A percentile compares a stretch with the other conserved stretches of the same genome.
Evolutionary conservation across 92 coral and sea anemone species (phyloP).

Genomic region (Palythoa grandis): DNA sequence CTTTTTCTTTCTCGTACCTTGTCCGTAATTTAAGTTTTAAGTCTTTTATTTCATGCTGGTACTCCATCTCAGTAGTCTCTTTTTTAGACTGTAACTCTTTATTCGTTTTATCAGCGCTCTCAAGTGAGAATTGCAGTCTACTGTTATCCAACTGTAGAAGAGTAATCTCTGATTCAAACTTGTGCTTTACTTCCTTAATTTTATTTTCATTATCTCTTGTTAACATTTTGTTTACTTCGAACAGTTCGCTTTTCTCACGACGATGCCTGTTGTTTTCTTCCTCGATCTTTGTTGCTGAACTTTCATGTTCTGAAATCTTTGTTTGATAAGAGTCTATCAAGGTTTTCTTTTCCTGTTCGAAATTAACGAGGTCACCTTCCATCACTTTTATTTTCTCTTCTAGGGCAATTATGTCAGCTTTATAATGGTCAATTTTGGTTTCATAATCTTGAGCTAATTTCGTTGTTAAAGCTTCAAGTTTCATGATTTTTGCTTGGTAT

Average conservation of each 20-base stretch:
- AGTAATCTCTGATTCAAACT: neutral
- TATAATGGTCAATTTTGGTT: neutral
- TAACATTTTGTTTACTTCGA: neutral
- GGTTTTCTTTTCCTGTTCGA: neutral
- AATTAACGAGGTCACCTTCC: neutral
- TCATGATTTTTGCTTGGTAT: neutral
- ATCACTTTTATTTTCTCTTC: neutral
- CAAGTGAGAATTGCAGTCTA: neutral
- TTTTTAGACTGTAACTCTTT: neutral
- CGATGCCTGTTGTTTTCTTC: neutral
- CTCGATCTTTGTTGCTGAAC: neutral
- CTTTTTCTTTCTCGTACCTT: constrained; percentile 11
- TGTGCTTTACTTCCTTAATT: neutral
- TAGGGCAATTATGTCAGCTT: neutral
- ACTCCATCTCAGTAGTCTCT: too few relatives aligned
- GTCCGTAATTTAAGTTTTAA: neutral
- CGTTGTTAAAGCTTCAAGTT: constrained; percentile 2
- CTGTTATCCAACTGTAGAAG: neutral
- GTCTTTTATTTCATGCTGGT: neutral
- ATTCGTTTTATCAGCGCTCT: neutral
- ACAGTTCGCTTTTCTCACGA: neutral
- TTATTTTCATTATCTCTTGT: neutral
- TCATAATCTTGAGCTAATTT: constrained; percentile 4
- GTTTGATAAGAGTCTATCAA: neutral
- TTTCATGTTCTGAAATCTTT: neutral